Percentiles rank a stretch among this genome's conserved stretches.
Conservation (phyloP, 2,888 invertebrate genomes). For the Meandrusa payeni region DNA sequence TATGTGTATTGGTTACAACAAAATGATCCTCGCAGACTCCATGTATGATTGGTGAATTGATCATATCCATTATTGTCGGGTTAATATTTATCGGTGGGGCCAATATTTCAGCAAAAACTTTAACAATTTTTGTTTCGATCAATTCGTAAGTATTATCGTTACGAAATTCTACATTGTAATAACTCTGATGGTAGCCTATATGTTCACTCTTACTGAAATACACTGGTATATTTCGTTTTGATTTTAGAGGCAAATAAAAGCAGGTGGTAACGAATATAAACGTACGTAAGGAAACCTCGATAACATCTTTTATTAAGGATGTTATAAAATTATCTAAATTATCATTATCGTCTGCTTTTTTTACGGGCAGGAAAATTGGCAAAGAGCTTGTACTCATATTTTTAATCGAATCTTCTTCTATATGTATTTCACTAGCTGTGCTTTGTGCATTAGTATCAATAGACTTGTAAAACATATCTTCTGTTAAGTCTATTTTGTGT, state of each 20-base stretch:
- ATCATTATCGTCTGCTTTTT: neutral
- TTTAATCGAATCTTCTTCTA: constrained; percentile 34
- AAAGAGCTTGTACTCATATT: constrained; percentile 6
- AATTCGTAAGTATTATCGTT: constrained; percentile 39
- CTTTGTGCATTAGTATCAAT: constrained; percentile 34
- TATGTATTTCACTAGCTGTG: constrained; percentile 40
- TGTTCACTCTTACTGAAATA: constrained; percentile 53
- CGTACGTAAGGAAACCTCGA: constrained; percentile 46
- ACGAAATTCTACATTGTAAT: constrained; percentile 51
- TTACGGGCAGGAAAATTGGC: neutral
- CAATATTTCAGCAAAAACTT: constrained; percentile 54
- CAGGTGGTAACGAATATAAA: constrained; percentile 53
- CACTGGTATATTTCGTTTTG: constrained; percentile 41
- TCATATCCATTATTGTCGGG: constrained; percentile 60
- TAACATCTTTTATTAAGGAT: constrained; percentile 40
- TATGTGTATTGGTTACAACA: constrained; percentile 50
- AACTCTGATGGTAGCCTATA: constrained; percentile 56
- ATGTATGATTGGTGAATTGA: constrained; percentile 42
- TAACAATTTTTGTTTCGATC: constrained; percentile 42
- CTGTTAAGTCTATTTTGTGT: constrained; percentile 36
- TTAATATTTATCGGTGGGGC: constrained; percentile 54
- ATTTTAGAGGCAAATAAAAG: constrained; percentile 39
- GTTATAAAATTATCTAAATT: constrained; percentile 33
- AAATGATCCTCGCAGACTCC: constrained; percentile 53
- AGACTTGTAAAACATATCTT: constrained; percentile 35